Evolutionary conservation across 2,113 vertebrate species (phyloP).

Genomic region (Gorilla gorilla): DNA sequence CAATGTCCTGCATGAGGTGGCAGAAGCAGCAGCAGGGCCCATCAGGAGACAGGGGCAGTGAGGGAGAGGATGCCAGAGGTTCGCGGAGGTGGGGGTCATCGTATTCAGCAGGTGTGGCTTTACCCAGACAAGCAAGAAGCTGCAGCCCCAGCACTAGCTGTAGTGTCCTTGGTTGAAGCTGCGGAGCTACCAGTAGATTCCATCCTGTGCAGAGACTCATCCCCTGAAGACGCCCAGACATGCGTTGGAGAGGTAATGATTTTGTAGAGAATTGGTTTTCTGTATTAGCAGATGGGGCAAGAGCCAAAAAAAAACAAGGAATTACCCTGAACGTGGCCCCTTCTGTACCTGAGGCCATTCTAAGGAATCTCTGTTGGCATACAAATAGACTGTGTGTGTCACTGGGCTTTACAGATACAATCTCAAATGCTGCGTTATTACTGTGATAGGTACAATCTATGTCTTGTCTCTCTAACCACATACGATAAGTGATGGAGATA

Average conservation of each 20-base stretch:
- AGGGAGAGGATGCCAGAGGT: fast-evolving
- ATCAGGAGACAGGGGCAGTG: neutral
- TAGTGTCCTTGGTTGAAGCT: neutral
- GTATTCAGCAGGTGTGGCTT: neutral
- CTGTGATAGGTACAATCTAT: neutral
- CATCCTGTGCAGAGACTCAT: too few relatives aligned
- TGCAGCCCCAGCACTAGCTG: neutral
- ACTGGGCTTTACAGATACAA: neutral
- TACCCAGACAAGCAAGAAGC: neutral
- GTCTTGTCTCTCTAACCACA: conserved; percentile 15
- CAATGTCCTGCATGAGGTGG: neutral
- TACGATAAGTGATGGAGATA: neutral
- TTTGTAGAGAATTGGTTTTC: neutral
- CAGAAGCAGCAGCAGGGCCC: neutral
- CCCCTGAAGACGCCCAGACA: neutral
- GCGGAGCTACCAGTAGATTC: neutral
- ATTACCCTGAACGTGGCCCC: neutral
- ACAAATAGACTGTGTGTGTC: neutral
- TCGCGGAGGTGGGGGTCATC: fast-evolving
- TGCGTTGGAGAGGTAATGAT: neutral
- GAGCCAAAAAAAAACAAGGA: conserved; percentile 27
- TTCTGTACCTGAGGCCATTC: neutral
- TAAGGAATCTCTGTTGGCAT: neutral
- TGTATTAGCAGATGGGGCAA: neutral
- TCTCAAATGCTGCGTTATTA: neutral